A percentile compares a stretch with the other conserved stretches of the same genome.
phyloP scores from a whole-genome alignment of 1,140 invertebrate genomes.

The Oreohelix idahoensis region DNA sequence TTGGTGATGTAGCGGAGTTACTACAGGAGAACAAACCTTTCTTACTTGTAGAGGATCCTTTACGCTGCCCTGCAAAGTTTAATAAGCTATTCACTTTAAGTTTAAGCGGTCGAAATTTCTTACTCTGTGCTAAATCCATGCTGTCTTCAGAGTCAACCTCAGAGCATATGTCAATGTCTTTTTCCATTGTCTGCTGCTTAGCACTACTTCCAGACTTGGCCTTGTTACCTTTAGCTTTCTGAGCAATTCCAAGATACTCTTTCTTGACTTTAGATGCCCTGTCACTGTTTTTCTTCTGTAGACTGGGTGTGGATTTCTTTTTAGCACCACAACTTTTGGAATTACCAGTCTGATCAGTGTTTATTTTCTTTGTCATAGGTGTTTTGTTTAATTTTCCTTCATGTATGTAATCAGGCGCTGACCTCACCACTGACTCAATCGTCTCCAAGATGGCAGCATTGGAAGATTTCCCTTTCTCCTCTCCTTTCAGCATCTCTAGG shows the following conservation, averaged over 20 bases:
- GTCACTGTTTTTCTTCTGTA: not conserved
- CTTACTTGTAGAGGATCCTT: slow-evolving; percentile 14
- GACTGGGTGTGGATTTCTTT: not conserved
- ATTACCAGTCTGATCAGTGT: not conserved
- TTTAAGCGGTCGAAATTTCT: slow-evolving; percentile 55
- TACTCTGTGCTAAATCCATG: slow-evolving; percentile 22
- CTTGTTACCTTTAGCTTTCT: not conserved
- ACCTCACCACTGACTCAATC: slow-evolving; percentile 38
- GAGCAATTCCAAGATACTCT: not conserved
- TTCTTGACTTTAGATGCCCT: slow-evolving; percentile 1
- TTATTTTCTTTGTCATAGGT: slow-evolving; percentile 1
- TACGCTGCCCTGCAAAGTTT: slow-evolving; percentile 35
- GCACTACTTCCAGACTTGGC: slow-evolving; percentile 5
- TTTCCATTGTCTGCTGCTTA: not conserved
- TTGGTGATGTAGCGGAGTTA: not conserved
- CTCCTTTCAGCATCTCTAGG: slow-evolving; percentile 63
- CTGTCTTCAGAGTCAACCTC: slow-evolving; percentile 22
- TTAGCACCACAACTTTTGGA: not conserved
- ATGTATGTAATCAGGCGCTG: not conserved
- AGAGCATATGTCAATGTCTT: slow-evolving; percentile 4
- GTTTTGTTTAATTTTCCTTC: slow-evolving; percentile 36
- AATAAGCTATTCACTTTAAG: slow-evolving; percentile 54
- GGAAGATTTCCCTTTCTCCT: slow-evolving; percentile 38
- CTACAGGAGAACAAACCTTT: slow-evolving; percentile 35
- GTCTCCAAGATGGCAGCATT: slow-evolving; percentile 39